Conservation (phyloP, 2,797 vertebrate species). For the Sternotherus odoratus region DNA sequence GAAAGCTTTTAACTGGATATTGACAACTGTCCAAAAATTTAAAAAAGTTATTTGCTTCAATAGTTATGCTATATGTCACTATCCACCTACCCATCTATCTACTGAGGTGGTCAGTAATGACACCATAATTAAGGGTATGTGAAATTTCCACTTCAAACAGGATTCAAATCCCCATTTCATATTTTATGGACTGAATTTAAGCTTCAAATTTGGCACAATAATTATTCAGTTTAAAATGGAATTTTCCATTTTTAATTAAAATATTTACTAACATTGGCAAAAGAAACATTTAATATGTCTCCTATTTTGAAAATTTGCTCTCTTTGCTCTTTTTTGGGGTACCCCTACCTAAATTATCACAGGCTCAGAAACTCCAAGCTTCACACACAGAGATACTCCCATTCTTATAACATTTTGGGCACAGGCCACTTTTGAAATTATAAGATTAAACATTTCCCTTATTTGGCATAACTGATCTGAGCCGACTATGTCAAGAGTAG, state of each 20-base stretch:
- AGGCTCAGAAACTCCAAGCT: not conserved
- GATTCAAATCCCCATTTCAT: not conserved
- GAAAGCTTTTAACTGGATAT: not conserved
- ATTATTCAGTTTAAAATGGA: not conserved
- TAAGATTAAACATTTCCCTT: not conserved
- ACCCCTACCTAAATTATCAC: not conserved
- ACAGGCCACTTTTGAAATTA: not conserved
- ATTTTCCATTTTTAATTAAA: conserved; percentile 7
- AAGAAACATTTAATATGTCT: conserved; percentile 21
- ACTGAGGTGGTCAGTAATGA: not conserved
- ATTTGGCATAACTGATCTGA: not conserved
- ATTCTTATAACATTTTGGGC: not conserved
- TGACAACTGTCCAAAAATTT: not conserved
- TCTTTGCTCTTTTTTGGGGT: not conserved
- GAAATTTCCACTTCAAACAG: not conserved
- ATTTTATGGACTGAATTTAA: not conserved
- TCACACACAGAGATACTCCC: not conserved
- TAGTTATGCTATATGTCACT: not conserved
- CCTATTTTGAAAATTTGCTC: not conserved
- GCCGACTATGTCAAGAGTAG: not conserved
- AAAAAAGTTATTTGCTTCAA: not conserved
- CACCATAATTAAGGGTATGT: not conserved
- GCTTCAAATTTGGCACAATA: conserved; percentile 2
- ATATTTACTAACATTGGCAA: not conserved
- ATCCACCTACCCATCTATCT: not conserved